Evolutionary conservation across 2,113 vertebrate species (phyloP).

Genomic region (Gorsachius goisagi): DNA sequence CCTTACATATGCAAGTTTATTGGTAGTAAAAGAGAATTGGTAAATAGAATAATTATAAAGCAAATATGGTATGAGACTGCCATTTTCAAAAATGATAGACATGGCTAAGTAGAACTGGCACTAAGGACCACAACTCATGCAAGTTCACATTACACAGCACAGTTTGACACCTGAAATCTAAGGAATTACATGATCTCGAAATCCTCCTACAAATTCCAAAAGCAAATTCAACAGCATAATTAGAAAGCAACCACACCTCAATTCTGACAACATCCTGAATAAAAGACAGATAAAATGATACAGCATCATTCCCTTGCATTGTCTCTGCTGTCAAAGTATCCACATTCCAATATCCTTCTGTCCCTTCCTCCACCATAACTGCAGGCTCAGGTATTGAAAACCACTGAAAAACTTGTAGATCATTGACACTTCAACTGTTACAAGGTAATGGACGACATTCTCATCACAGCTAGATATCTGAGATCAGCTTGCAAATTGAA

Average conservation of each 20-base stretch:
- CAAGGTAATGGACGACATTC: neutral
- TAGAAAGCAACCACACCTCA: neutral
- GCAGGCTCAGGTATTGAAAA: neutral
- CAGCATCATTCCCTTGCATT: neutral
- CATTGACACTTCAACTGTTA: neutral
- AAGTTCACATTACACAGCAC: neutral
- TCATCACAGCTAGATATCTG: neutral
- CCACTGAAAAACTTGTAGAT: neutral
- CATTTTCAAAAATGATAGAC: neutral
- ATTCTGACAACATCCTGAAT: neutral
- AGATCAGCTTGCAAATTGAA: neutral
- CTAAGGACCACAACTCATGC: neutral
- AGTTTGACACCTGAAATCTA: neutral
- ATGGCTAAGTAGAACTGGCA: neutral
- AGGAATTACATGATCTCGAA: neutral
- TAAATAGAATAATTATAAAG: neutral
- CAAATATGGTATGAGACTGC: neutral
- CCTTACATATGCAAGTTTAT: neutral
- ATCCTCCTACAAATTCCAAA: neutral
- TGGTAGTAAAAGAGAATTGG: neutral
- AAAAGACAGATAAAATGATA: neutral
- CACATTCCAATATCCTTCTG: neutral
- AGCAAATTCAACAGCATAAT: neutral
- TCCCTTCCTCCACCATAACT: accelerated
- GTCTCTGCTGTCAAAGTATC: neutral